Conservation (phyloP, 2,797 vertebrate species). For the Kryptolebias ocellatus region DNA sequence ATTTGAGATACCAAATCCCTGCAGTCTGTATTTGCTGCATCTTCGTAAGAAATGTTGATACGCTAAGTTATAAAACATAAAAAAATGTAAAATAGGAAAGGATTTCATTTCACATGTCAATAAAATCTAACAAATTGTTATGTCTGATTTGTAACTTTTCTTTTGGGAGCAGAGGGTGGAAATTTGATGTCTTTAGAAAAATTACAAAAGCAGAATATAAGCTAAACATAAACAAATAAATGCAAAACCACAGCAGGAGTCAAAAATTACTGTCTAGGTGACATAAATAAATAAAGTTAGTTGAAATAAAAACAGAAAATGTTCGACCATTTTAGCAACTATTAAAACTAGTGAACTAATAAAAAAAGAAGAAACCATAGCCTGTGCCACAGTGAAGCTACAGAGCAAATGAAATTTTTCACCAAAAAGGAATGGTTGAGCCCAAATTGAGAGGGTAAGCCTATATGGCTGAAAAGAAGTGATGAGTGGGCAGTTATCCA, state of each 20-base stretch:
- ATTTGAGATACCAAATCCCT: conserved; percentile 57
- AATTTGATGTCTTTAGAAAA: conserved; percentile 21
- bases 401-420: conserved; percentile 85
- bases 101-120: conserved; percentile 11
- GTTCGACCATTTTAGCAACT: conserved; percentile 81
- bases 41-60: conserved; percentile 41
- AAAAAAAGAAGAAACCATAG: conserved; percentile 67
- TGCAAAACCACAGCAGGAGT: conserved; percentile 69
- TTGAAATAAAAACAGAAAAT: conserved; percentile 82
- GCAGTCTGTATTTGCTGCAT: conserved; percentile 42
- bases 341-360: conserved; percentile 66
- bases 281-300: conserved; percentile 82
- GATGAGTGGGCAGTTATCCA: conserved; percentile 53
- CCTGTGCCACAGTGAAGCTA: conserved; percentile 74
- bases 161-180: conserved; percentile 1
- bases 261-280: conserved; percentile 80
- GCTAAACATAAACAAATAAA: conserved; percentile 49
- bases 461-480: conserved; percentile 28
- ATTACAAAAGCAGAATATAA: conserved; percentile 41
- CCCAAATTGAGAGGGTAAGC: conserved; percentile 44
- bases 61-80: conserved; percentile 44
- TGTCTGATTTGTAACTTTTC: conserved; percentile 3
- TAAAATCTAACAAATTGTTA: conserved; percentile 27
- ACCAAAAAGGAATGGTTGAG: conserved; percentile 76
- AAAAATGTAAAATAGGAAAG: not conserved